These are phyloP conservation scores for Tachysurus fulvidraco DNA, from an alignment of 2,113 vertebrate species.

Conservation along the genomic window DNA sequence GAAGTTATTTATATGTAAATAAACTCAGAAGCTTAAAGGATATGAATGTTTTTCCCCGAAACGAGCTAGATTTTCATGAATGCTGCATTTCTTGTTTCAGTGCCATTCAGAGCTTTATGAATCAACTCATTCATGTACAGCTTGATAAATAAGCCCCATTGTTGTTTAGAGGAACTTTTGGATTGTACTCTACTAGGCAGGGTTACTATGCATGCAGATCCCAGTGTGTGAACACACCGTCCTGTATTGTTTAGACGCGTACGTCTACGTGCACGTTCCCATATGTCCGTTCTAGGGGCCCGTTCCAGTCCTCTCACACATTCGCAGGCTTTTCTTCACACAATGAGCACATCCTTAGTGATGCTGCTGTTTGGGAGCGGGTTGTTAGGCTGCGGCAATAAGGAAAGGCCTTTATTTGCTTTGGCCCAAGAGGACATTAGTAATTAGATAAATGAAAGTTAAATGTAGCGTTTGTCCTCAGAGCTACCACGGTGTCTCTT, in stretches of 20 bases:
- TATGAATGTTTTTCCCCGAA: background rate
- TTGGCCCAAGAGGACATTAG: slow-evolving; percentile 67
- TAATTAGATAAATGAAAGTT: slow-evolving; percentile 71
- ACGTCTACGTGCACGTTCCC: slow-evolving; percentile 39
- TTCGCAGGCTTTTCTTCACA: slow-evolving; percentile 58
- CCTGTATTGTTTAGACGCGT: slow-evolving; percentile 38
- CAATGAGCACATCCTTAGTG: slow-evolving; percentile 77
- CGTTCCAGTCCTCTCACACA: slow-evolving; percentile 35
- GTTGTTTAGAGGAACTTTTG: slow-evolving; percentile 1
- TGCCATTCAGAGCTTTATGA: background rate
- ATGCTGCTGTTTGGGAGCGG: slow-evolving; percentile 71
- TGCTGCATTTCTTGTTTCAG: background rate
- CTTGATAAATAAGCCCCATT: slow-evolving; percentile 1
- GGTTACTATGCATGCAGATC: background rate
- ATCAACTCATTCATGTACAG: background rate
- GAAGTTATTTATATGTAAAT: background rate
- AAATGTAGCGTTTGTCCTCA: slow-evolving; percentile 59
- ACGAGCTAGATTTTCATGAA: background rate
- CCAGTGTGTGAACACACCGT: slow-evolving; percentile 13
- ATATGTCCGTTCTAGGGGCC: background rate
- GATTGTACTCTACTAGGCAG: background rate
- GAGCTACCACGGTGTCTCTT: slow-evolving; percentile 56
- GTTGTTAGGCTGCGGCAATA: slow-evolving; percentile 75
- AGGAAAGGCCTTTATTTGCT: slow-evolving; percentile 73
- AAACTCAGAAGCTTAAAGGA: background rate